Percentiles rank a stretch among this genome's conserved stretches.
Evolutionary conservation across 1,140 invertebrate species (phyloP).

Genomic region (Atta texana): DNA sequence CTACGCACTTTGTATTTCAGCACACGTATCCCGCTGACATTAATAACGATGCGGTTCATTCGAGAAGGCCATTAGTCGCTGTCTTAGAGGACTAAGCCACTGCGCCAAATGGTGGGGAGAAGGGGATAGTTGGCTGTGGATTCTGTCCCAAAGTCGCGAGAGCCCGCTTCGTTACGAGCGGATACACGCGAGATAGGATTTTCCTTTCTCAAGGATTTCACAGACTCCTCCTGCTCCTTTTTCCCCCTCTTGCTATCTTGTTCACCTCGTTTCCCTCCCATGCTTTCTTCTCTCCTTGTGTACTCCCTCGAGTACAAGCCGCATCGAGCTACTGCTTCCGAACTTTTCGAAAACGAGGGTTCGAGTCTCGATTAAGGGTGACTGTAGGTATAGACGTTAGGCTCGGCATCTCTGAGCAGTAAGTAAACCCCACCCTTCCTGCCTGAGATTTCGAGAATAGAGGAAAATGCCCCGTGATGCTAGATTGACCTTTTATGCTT

Average conservation of each 20-base stretch:
- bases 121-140: slow-evolving; percentile 46
- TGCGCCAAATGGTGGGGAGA: not conserved
- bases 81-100: slow-evolving; percentile 50
- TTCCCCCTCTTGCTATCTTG: not conserved
- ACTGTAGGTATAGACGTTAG: slow-evolving; percentile 61
- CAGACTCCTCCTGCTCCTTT: not conserved
- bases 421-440: slow-evolving; percentile 52
- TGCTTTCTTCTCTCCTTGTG: not conserved
- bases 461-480: slow-evolving; percentile 3
- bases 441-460: slow-evolving; percentile 39
- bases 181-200: slow-evolving; percentile 61
- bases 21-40: slow-evolving; percentile 54
- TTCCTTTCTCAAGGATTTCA: slow-evolving; percentile 68
- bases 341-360: slow-evolving; percentile 68
- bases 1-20: slow-evolving; percentile 48
- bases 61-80: slow-evolving; percentile 57
- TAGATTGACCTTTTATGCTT: slow-evolving; percentile 43
- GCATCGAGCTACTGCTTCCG: slow-evolving; percentile 38
- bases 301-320: slow-evolving; percentile 57
- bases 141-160: slow-evolving; percentile 54
- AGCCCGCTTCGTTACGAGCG: slow-evolving; percentile 64
- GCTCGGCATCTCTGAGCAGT: slow-evolving; percentile 52
- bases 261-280: not conserved
- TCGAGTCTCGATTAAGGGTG: slow-evolving; percentile 63
- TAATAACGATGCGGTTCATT: slow-evolving; percentile 55